Conservation (phyloP, 1,140 invertebrate species). For the Atta cephalotes region DNA sequence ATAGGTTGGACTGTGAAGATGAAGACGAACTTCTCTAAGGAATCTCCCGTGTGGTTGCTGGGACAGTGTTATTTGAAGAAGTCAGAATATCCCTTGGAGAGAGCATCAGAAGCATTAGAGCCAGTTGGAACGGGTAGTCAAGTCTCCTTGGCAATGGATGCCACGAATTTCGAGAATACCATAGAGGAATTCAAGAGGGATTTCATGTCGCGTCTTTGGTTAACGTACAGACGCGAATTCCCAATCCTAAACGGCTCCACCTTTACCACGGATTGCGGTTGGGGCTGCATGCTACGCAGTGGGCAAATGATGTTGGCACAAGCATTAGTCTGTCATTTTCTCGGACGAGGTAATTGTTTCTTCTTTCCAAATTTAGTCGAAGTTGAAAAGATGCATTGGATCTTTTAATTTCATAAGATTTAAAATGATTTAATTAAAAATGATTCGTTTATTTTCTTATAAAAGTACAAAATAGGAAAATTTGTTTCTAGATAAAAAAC, state of each 20-base stretch:
- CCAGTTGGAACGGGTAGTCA: slow-evolving; percentile 80
- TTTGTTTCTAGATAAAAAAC: neutral
- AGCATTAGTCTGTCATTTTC: slow-evolving; percentile 91
- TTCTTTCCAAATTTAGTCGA: neutral
- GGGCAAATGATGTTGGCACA: slow-evolving; percentile 96
- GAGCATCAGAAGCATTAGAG: slow-evolving; percentile 87
- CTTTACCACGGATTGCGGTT: slow-evolving; percentile 94
- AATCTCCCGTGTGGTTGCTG: slow-evolving; percentile 94
- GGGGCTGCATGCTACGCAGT: slow-evolving; percentile 96
- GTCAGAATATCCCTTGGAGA: slow-evolving; percentile 88
- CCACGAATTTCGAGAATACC: slow-evolving; percentile 82
- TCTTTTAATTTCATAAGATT: neutral
- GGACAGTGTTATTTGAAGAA: slow-evolving; percentile 94
- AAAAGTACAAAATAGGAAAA: neutral
- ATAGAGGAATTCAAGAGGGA: slow-evolving; percentile 93
- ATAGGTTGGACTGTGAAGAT: slow-evolving; percentile 92
- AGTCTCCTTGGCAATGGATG: slow-evolving; percentile 79
- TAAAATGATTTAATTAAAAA: neutral
- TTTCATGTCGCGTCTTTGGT: slow-evolving; percentile 92
- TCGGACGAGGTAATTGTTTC: slow-evolving; percentile 89
- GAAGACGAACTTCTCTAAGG: slow-evolving; percentile 94
- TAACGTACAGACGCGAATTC: slow-evolving; percentile 94
- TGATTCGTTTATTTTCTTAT: neutral
- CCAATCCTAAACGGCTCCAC: slow-evolving; percentile 91
- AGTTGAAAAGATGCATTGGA: neutral